Base-by-base conservation (phyloP, 64 coral and sea anemone genomes). In the Trachythela sp. region DNA sequence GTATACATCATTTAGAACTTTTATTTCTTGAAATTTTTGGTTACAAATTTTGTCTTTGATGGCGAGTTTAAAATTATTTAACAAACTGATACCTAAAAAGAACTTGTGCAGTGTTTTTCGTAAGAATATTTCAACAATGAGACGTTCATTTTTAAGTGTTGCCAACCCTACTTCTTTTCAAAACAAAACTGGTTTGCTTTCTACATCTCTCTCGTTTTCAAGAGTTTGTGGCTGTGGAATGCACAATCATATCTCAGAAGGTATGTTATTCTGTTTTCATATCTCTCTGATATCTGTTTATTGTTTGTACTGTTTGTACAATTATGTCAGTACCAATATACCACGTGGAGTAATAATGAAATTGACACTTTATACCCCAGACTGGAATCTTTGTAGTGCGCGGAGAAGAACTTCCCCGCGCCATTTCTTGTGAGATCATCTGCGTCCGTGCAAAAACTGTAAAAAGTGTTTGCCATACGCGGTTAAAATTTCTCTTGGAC, bases 211-310 rank as follows among this genome's bases (percentile, higher is more conserved):
- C 26, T 64, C 56, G 26, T 64, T 64, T 64, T 64, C 56, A 20
- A 64, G 20, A 64, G 56, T 64, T 64, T 64, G 56, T 64, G 56
- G 56, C 56, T 64, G 56, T 64, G 56, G 56, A 20, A 64, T 64
- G 17, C 56, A 64, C 17, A 64, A 64, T n/a, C 4, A 64, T 64
- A 64, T 64, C 24, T 64, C 26, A n/a, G 56, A 64, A 64, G 56
- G 56, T 64, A 64, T 64, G 22, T 0, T 64, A 64, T n/a, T n/a
- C 56, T 1, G 20, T 15, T 2, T 11, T 52, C 22, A 52, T 20
- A 52, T 52, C 22, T 52, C 48, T 9, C 15, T 49, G 48, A 7
- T 9, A 15, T 49, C 7, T 49, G 15, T 9, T 49, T 49, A 49
- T 7, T 49, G 48, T n/a, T n/a, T n/a, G n/a, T n/a, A n/a, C n/a